Base-by-base conservation (phyloP, 1,140 invertebrate genomes). In the Geopemphigus sp. region DNA sequence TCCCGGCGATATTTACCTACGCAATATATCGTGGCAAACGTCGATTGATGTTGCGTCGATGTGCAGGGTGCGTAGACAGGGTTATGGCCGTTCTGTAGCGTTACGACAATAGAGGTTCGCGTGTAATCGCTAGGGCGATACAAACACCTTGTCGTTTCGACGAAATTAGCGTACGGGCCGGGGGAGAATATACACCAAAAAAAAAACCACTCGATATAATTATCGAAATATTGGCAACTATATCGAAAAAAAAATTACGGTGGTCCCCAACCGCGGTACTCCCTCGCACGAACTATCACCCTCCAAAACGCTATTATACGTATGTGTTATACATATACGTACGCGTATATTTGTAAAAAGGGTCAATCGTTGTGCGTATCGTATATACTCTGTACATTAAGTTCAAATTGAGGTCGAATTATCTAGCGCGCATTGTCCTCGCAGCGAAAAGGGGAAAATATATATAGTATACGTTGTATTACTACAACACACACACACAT, bases 331-430 rank as follows among this genome's bases (percentile, higher is more conserved):
- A n/a, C n/a, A n/a, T n/a, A n/a, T n/a, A n/a, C n/a, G n/a, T n/a
- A n/a, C n/a, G n/a, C n/a, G n/a, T n/a, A n/a, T n/a, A n/a, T n/a
- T n/a, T n/a, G 32, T 70, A 72, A 72, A 78, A 78, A 78, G 74
- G 74, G 74, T 76, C 74, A 78, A 78, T 78, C 59, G 74, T 29
- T 59, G 45, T 78, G 14, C 11, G 11, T 50, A 50, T 50, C 8
- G 14, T 12, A 50, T 50, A 76, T 76, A 76, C 73, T 47, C 61
- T 76, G 39, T 63, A 78, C 57, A 78, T 78, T 63, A 78, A 78
- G 74, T 78, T 78, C 39, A 50, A 78, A 78, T 78, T 78, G 74
- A 78, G 74, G 74, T 78, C 74, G 74, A 22, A 78, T 78, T 78
- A 78, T 59, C 54, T n/a, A 32, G 39, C 4, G 45, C 19, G 24